A percentile compares a stretch with the other conserved stretches of the same genome.
Conservation (phyloP, 2,113 vertebrate genomes). For the Smithornis capensis region DNA sequence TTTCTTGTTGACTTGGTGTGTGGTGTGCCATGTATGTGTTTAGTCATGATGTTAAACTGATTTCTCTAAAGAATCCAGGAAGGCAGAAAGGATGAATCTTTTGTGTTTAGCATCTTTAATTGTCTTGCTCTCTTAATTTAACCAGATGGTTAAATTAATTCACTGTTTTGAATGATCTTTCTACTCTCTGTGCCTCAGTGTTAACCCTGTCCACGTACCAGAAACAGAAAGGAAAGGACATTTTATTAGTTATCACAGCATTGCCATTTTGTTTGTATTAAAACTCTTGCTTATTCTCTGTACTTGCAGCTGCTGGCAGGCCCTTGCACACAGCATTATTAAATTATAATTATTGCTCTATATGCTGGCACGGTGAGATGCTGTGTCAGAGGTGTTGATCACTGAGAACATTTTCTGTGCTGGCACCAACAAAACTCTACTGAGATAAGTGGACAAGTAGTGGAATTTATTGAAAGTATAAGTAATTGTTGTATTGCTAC, state of each 20-base stretch:
- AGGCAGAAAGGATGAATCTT: background rate
- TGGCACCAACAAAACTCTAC: background rate
- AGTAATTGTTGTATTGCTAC: background rate
- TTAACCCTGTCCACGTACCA: constrained; percentile 16
- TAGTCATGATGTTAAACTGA: background rate
- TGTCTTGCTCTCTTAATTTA: background rate
- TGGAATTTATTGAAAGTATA: background rate
- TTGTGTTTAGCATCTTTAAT: background rate
- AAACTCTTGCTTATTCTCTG: constrained; percentile 52
- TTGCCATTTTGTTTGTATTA: constrained; percentile 24
- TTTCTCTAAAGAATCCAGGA: background rate
- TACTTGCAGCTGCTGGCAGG: constrained; percentile 41
- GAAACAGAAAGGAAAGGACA: constrained; percentile 23
- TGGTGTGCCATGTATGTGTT: background rate
- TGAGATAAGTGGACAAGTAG: background rate
- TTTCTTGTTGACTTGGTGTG: background rate
- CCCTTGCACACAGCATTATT: constrained; percentile 43
- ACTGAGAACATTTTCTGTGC: background rate
- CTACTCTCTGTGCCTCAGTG: background rate
- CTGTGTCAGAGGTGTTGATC: constrained; percentile 41
- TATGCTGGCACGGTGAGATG: constrained; percentile 26
- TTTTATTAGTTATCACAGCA: constrained; percentile 39
- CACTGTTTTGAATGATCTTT: background rate
- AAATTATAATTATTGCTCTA: constrained; percentile 61
- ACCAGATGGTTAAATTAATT: background rate